Evolutionary conservation across 2,113 vertebrate species (phyloP).

Genomic region (Rattus rattus): DNA sequence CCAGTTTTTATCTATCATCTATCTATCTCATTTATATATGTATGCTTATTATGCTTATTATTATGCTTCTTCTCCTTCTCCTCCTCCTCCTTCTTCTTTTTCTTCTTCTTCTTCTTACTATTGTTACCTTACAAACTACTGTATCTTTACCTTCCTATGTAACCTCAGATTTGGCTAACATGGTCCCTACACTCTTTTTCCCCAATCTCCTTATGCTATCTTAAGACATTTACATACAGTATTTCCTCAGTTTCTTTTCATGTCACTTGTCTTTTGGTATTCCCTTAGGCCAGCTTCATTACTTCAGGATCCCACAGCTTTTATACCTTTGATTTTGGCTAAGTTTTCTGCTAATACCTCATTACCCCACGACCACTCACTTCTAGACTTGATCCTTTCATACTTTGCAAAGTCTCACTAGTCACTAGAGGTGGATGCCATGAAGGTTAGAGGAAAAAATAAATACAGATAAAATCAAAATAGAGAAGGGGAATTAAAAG

Average conservation of each 20-base stretch:
- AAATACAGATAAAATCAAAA: not conserved
- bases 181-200: not conserved
- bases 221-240: not conserved
- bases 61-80: no score
- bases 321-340: not conserved
- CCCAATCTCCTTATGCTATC: not conserved
- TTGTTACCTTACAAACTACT: not conserved
- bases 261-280: not conserved
- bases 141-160: not conserved
- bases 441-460: not conserved
- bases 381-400: not conserved
- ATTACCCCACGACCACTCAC: not conserved
- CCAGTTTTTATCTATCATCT: not conserved
- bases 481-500: not conserved
- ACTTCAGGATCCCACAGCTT: not conserved
- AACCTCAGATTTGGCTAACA: not conserved
- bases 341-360: not conserved
- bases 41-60: no score
- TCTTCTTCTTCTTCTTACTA: not conserved
- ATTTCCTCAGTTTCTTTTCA: not conserved
- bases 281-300: not conserved
- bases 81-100: no score
- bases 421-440: not conserved
- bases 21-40: not conserved
- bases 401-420: not conserved